These are phyloP conservation scores for Sphaeramia orbicularis DNA, from an alignment of 2,797 vertebrate species.

Conservation along the genomic window DNA sequence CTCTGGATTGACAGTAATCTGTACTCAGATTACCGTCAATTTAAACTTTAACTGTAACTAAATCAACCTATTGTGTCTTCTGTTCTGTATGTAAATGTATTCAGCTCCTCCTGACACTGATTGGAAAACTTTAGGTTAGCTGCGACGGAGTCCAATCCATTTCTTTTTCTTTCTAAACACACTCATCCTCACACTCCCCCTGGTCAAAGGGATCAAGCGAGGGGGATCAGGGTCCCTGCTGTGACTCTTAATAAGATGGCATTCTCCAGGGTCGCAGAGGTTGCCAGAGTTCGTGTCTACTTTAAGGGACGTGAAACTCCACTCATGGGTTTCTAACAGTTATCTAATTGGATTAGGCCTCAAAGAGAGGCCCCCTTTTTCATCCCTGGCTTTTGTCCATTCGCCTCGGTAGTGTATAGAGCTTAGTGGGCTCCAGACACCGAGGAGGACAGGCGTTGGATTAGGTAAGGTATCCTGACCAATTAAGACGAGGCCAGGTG, in stretches of 20 bases:
- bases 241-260: slow-evolving; percentile 70
- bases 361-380: slow-evolving; percentile 69
- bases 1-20: too few relatives aligned
- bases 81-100: too few relatives aligned
- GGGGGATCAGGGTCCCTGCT: slow-evolving; percentile 46
- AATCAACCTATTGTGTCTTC: too few relatives aligned
- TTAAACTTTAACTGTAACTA: too few relatives aligned
- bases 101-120: too few relatives aligned
- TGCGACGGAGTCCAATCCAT: slow-evolving; percentile 10
- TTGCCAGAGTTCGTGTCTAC: slow-evolving; percentile 71
- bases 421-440: slow-evolving; percentile 71
- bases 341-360: slow-evolving; percentile 86
- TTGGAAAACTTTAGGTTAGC: slow-evolving; percentile 12
- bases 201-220: slow-evolving; percentile 64
- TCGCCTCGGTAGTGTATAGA: slow-evolving; percentile 56
- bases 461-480: slow-evolving; percentile 79
- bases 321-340: slow-evolving; percentile 75
- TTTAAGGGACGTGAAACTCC: slow-evolving; percentile 75
- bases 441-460: slow-evolving; percentile 66
- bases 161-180: slow-evolving; percentile 23
- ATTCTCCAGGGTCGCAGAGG: slow-evolving; percentile 70
- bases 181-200: slow-evolving; percentile 20
- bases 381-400: slow-evolving; percentile 73
- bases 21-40: too few relatives aligned
- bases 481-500: slow-evolving; percentile 85